Evolutionary conservation across 2,113 vertebrate genomes (phyloP).

Genomic region (Rattus rattus): DNA sequence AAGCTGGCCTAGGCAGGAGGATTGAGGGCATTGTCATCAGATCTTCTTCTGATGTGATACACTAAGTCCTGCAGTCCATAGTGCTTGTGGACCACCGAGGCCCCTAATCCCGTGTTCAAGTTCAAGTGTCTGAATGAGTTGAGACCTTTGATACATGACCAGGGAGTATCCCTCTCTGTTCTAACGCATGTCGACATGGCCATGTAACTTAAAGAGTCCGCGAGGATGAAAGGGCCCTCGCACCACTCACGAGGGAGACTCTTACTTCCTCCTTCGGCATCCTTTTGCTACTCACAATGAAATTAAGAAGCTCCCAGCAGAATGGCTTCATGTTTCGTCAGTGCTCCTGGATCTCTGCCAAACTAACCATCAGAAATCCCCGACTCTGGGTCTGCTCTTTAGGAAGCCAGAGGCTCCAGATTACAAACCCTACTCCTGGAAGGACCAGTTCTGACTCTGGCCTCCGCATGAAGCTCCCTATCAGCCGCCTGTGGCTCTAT

Average conservation of each 20-base stretch:
- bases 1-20: background rate
- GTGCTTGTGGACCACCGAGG: background rate
- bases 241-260: background rate
- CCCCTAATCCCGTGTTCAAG: background rate
- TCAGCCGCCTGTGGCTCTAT: no score
- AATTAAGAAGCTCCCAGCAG: background rate
- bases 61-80: no score
- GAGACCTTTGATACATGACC: background rate
- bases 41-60: rapidly evolving
- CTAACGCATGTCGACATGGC: background rate
- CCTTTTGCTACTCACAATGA: background rate
- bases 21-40: background rate
- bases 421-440: background rate
- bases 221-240: no score
- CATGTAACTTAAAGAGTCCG: background rate
- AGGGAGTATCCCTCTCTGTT: background rate
- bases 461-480: background rate
- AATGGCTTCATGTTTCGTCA: background rate
- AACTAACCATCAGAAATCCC: background rate
- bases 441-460: background rate
- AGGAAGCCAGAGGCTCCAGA: background rate
- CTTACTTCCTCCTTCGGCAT: background rate
- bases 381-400: background rate
- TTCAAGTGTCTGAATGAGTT: background rate
- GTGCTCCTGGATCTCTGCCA: background rate